Base-by-base conservation (phyloP, 2,888 invertebrate species). In the Cinara cedri region DNA sequence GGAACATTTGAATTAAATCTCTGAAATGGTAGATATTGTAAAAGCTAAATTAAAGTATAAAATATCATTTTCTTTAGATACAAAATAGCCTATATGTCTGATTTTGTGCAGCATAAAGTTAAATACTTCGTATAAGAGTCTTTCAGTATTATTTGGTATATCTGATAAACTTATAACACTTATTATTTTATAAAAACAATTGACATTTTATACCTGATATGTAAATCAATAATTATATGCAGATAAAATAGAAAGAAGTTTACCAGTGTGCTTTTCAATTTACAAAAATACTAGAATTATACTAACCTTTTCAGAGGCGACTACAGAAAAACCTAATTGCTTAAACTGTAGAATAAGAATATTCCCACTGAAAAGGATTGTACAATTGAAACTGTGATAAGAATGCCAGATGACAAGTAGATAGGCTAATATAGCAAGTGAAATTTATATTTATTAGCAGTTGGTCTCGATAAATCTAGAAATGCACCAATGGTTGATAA, bases 401-500 rank as follows among this genome's bases (percentile, higher is more conserved):
- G 75, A 49, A 75, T 75, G n/a, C 75, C 65, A 16, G 65, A 65
- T 65, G 75, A n/a, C n/a, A n/a, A n/a, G n/a, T n/a, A n/a, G n/a
- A n/a, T n/a, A n/a, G 55, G 75, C 2, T n/a, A 65, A 65, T 10
- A 49, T 54, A 24, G 44, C 75, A 1, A 65, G 65, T 34, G 75
- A 75, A 63, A 42, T 66, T 65, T 24, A 76, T 76, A 14, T 66
- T 76, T 55, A 46, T 66, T 16, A 24, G 66, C 44, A 63, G 54
- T 42, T 26, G 49, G 66, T 21, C 14, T 76, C 21, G 14, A 66
- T 9, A 76, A 44, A 10, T 76, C 42, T 16, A 46, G 76, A 66
- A 66, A 76, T 24, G 66, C 55, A 3, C 42, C 66, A 19, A 76
- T 66, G 76, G 66, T 76, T 1, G 66, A 76, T 65, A 65, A 75